Evolutionary conservation across 2,888 invertebrate genomes (phyloP), one percentile per base, ranked within the genome.

Genomic region (Boloria selene): DNA sequence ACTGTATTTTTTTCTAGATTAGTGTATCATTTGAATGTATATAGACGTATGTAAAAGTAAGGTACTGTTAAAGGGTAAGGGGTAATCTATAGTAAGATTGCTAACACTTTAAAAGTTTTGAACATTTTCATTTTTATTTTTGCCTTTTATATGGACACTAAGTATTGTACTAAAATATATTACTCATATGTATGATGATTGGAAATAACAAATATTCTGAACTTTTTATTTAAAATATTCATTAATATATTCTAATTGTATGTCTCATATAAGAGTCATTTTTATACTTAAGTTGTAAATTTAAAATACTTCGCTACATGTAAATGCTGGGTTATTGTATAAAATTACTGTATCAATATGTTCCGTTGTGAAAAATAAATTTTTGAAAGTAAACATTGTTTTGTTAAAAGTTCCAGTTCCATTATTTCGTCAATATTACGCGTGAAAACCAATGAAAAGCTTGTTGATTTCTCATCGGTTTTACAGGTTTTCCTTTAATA

Each of bases 351-450:
- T 83, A 82, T 77, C 76, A 69, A 79, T 79, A 73, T 83, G 84
- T 85, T 86, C 75, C 75, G 83, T 86, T 87, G 85, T 86, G 80
- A 77, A 79, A 78, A 85, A 83, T 81, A 81, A 83, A 85, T 78
- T 69, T 80, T 81, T 77, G 73, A 75, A 79, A 80, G 80, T 72
- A 74, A 56, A 13, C 49, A 31, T 59, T 31, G 59, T 59, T 59
- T 59, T 17, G 14, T 10, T 67, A 13, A 60, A 31, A 59, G 63
- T 14, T n/a, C n/a, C n/a, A n/a, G 18, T 2, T 1, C 17, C n/a
- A 17, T 4, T 22, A 7, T 13, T 50, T 2, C 50, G 17, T 18
- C 50, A 13, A 16, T 50, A 13, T 50, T 38, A 38, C 31, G 1
- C 3, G 31, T 31, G 31, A 2, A 38, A 38, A 38, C 10, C 10